Evolutionary conservation across 2,797 vertebrate genomes (phyloP), one percentile per base, ranked within the genome.

Genomic region (Trachurus trachurus): DNA sequence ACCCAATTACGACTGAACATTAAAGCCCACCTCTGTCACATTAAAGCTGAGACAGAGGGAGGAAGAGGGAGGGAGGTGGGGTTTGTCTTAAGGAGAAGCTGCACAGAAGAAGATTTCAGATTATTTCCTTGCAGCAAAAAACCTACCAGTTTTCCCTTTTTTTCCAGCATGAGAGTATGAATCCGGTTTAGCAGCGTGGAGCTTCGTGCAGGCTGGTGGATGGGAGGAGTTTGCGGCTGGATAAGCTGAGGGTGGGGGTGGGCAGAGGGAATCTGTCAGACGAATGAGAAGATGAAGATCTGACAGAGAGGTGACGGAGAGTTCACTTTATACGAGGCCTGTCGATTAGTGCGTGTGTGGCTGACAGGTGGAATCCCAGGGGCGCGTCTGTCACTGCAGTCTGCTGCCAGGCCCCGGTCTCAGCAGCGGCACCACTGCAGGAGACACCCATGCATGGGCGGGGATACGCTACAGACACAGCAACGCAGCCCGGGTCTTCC

Each of bases 301-400:
- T 96, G 95, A 97, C 97, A 97, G 96, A 95, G 94, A 96, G 95
- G 96, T 94, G 96, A 93, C 83, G 6, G 89, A 74, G 94, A 97
- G 97, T 97, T 97, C 96, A 97, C 94, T 91, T 93, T 94, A 95
- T 96, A 95, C 92, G 95, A 96, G 95, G 96, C 96, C 96, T 95
- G 95, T 94, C 95, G 96, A 96, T 97, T 87, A 94, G 95, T 91
- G 91, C 80, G 92, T 95, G 93, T 94, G 96, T 89, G 89, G 90
- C 94, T 97, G 97, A 96, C 96, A 97, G 96, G 95, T 97, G 96
- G 96, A 96, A 96, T 96, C 97, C 96, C 96, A 94, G 95, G 96
- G 96, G 96, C 95, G 95, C 95, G 94, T 95, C 96, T 96, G 96
- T 96, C 94, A 94, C 94, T 87, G 94, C 93, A 66, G 94, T 93